phyloP scores from a whole-genome alignment of 2,797 vertebrate species.

The Acrossocheilus fasciatus region DNA sequence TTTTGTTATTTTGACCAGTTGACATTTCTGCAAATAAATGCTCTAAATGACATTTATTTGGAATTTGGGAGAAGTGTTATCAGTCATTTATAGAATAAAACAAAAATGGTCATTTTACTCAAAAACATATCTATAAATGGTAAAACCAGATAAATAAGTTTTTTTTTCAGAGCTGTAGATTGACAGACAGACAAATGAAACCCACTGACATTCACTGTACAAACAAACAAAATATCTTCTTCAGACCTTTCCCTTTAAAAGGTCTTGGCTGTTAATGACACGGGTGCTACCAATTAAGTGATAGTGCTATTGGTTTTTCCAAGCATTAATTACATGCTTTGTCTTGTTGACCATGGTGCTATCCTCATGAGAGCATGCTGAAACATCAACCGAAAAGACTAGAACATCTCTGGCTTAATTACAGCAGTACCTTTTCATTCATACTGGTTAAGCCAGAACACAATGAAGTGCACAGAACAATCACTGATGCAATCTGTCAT shows the following conservation, averaged over 20 bases:
- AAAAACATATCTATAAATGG: background rate
- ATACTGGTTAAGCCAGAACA: slow-evolving; percentile 43
- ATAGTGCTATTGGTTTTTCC: slow-evolving; percentile 19
- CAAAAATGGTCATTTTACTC: background rate
- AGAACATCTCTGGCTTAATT: slow-evolving; percentile 42
- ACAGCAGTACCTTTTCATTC: slow-evolving; percentile 41
- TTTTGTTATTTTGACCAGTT: background rate
- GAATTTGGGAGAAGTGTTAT: background rate
- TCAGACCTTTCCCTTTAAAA: slow-evolving; percentile 40
- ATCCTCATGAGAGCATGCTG: slow-evolving; percentile 33
- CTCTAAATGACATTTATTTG: background rate
- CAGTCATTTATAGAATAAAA: background rate
- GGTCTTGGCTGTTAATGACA: slow-evolving; percentile 43
- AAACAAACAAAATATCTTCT: background rate
- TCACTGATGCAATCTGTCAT: slow-evolving; percentile 38
- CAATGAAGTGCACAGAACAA: slow-evolving; percentile 49
- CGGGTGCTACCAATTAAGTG: background rate
- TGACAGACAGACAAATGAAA: background rate
- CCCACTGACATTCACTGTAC: background rate
- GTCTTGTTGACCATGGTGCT: slow-evolving; percentile 5
- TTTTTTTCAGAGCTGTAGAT: background rate
- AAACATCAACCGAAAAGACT: slow-evolving; percentile 43
- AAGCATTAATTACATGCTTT: slow-evolving; percentile 30
- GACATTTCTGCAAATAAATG: background rate
- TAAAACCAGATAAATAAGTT: background rate